Evolutionary conservation across 2,797 vertebrate species (phyloP).

Genomic region (Gorsachius magnificus): DNA sequence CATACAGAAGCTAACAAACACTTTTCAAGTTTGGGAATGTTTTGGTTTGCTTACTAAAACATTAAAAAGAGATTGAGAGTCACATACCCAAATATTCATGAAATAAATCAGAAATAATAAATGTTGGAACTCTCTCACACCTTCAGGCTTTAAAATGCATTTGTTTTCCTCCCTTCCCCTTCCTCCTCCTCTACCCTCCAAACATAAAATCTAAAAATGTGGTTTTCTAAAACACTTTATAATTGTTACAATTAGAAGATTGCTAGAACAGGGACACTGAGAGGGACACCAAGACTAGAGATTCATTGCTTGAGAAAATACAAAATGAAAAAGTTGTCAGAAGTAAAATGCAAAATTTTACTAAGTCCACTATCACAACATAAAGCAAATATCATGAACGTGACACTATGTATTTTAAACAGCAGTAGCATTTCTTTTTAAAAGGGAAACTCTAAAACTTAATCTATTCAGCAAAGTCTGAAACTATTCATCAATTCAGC

Average conservation of each 20-base stretch:
- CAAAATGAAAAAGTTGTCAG: not conserved
- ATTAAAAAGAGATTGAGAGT: not conserved
- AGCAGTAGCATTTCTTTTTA: not conserved
- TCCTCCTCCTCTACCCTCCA: not conserved
- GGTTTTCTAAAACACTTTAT: not conserved
- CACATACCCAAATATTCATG: not conserved
- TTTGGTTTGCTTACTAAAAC: not conserved
- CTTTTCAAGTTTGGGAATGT: not conserved
- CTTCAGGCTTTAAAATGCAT: not conserved
- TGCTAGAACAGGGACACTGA: not conserved
- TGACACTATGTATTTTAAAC: not conserved
- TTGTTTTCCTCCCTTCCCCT: not conserved
- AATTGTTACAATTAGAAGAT: not conserved
- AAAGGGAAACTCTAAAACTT: not conserved
- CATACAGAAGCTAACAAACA: not conserved
- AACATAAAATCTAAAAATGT: not conserved
- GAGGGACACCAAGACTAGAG: not conserved
- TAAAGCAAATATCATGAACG: not conserved
- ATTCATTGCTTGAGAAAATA: not conserved
- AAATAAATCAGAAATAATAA: not conserved
- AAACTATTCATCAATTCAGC: not conserved
- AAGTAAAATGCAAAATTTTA: not conserved
- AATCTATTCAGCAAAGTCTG: not conserved
- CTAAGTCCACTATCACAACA: not conserved
- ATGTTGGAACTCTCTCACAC: not conserved